Percentiles rank a stretch among this genome's conserved stretches.
phyloP scores from a whole-genome alignment of 2,888 invertebrate species.

The Troilus luridus region DNA sequence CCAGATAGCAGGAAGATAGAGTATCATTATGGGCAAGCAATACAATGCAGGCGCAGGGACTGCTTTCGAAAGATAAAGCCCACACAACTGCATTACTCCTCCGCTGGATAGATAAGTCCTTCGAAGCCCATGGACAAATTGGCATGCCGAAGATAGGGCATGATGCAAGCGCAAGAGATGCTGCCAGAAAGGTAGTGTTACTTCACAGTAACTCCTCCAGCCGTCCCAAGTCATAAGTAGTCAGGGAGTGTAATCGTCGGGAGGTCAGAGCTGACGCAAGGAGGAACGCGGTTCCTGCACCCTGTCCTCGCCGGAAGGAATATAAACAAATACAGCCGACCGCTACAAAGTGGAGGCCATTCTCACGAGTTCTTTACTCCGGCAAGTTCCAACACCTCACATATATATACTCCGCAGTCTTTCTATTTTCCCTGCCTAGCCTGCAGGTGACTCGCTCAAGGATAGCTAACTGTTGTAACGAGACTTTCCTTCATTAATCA shows the following conservation, averaged over 20 bases:
- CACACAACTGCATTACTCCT: not conserved
- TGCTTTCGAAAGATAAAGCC: constrained; percentile 5
- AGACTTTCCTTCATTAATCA: not conserved
- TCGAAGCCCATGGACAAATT: not conserved
- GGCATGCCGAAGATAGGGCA: not conserved
- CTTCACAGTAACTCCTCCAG: not conserved
- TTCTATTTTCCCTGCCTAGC: constrained; percentile 22
- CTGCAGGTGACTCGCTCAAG: constrained; percentile 16
- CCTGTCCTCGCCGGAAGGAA: not conserved
- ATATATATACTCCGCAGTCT: constrained; percentile 7
- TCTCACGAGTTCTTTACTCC: constrained; percentile 43
- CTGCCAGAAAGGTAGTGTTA: not conserved
- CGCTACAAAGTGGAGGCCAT: not conserved
- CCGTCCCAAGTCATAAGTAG: not conserved
- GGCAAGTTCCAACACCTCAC: not conserved
- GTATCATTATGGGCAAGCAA: not conserved
- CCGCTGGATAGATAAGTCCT: not conserved
- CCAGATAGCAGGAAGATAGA: not conserved
- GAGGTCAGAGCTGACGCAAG: constrained; percentile 22
- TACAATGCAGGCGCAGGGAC: not conserved
- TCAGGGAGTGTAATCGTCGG: not conserved
- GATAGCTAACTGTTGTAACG: constrained; percentile 30
- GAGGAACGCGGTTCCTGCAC: not conserved
- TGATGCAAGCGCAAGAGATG: not conserved
- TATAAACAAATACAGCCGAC: constrained; percentile 6